Evolutionary conservation across 1,140 invertebrate species (phyloP).

Genomic region (Zaprionus camerounensis): DNA sequence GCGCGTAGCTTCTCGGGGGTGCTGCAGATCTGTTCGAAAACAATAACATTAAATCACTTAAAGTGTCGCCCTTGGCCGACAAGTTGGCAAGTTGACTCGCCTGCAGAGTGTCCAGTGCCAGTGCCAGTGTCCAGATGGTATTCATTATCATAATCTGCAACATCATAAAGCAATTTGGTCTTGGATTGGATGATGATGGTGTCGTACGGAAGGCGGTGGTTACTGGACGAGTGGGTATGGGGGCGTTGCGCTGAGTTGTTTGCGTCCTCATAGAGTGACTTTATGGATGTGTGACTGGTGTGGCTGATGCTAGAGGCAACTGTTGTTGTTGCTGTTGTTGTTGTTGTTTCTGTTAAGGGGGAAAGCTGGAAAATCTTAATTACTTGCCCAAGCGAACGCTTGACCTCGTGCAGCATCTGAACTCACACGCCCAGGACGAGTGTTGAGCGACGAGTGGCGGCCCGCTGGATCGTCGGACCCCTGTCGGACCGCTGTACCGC

Average conservation of each 20-base stretch:
- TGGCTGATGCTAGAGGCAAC: slow-evolving; percentile 28
- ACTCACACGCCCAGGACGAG: slow-evolving; percentile 68
- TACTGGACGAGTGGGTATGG: neutral
- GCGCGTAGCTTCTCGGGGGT: neutral
- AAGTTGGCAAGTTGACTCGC: slow-evolving; percentile 12
- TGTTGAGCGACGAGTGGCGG: slow-evolving; percentile 9
- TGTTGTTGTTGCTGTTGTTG: slow-evolving; percentile 12
- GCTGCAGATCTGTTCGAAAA: slow-evolving; percentile 39
- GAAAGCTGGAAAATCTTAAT: slow-evolving; percentile 75
- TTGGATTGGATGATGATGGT: slow-evolving; percentile 6
- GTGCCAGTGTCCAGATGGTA: slow-evolving; percentile 69
- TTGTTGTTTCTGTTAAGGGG: slow-evolving; percentile 1
- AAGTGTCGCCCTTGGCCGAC: slow-evolving; percentile 74
- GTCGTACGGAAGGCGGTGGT: neutral
- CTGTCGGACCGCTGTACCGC: neutral
- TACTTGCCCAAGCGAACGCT: slow-evolving; percentile 71
- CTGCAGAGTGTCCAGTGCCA: slow-evolving; percentile 71
- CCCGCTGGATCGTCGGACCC: neutral
- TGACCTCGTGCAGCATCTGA: slow-evolving; percentile 62
- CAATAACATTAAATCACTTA: slow-evolving; percentile 84
- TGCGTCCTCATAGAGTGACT: slow-evolving; percentile 54
- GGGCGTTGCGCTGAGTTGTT: slow-evolving; percentile 52
- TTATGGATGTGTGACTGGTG: slow-evolving; percentile 61
- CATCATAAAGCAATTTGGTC: slow-evolving; percentile 82
- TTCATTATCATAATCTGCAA: slow-evolving; percentile 84